Base-by-base conservation (phyloP, 1,140 invertebrate species). In the Vanessa tameamea region DNA sequence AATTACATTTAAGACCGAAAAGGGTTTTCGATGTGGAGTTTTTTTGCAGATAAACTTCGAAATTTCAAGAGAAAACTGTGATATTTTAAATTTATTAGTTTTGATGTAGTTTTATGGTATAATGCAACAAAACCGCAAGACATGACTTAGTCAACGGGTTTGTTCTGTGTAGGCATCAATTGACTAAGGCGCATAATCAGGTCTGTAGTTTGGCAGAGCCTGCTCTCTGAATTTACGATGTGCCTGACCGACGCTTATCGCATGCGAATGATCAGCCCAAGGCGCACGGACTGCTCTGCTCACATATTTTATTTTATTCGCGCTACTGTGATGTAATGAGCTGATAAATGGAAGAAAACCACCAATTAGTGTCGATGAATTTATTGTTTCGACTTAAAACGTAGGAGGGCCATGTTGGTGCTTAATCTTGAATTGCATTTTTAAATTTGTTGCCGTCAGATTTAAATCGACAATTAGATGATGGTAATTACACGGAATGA, bases 351-450 rank as follows among this genome's bases (percentile, higher is more conserved):
- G 87, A 85, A 90, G 90, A 92, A 92, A 92, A 92, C 90, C 89
- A 92, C 90, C 90, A 92, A 92, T 92, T 92, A 92, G 90, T 91
- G 90, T 90, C 90, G 90, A 92, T 92, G 88, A 92, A 92, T 92
- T 92, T 92, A 92, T 92, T 92, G 90, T 92, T 92, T 91, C 88
- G 89, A 88, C 88, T 92, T 92, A 92, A 92, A 90, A 89, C 88
- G 88, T 91, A 87, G 90, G 88, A 91, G 90, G 89, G 87, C 88
- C 84, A 79, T 83, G 84, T 84, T 78, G 81, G 79, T 86, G 85
- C 84, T 89, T 89, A 89, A 91, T 92, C 89, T 89, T 86, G 85
- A 85, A 89, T 89, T 88, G 83, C 82, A 78, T 85, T 90, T 90
- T 91, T 81, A 86, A 87, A 84, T 84, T 82, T 83, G 82, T 84